Evolutionary conservation across 2,113 vertebrate genomes (phyloP), one percentile per base, ranked within the genome.

Genomic region (Oenanthe oenanthe): DNA sequence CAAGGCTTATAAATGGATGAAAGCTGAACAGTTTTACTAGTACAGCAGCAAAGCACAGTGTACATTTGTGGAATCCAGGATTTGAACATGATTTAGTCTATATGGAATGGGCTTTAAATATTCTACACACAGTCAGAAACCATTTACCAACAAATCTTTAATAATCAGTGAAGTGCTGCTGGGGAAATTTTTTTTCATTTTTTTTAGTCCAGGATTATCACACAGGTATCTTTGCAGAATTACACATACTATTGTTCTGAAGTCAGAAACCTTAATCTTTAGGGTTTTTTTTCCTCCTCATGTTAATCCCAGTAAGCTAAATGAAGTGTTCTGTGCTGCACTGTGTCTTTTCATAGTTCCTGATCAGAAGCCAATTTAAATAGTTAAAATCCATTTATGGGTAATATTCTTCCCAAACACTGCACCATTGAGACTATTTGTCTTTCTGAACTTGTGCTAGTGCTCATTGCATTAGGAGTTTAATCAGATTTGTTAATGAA

Each of bases 401-500:
- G 71, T 82, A 95, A 74, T 19, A 10, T 85, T 95, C 47, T 83
- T 88, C 77, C 91, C 94, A 94, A 92, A 94, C 93, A 82, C 85
- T 74, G 82, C 79, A 77, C 94, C 85, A 82, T 51, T 86, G 93
- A 94, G 95, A 91, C 89, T 92, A 60, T 97, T 93, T 92, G 93
- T 96, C 95, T 95, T 96, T 89, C 91, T 93, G 89, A 93, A 93
- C 91, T 73, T 95, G 93, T 58, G 72, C 82, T 75, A 53, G 58
- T 42, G 54, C 93, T 95, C 84, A 11, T 73, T 92, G 91, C 93
- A 85, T 92, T 94, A 94, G 87, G 87, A 92, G 82, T 87, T 95
- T 94, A 95, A 95, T 95, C 94, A 95, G 94, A 89, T 89, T 96
- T 95, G 91, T 96, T 95, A 92, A 83, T 95, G 93, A 95, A 89